A percentile compares a stretch with the other conserved stretches of the same genome.
phyloP scores from a whole-genome alignment of 1,140 invertebrate species.

The Apis mellifera region DNA sequence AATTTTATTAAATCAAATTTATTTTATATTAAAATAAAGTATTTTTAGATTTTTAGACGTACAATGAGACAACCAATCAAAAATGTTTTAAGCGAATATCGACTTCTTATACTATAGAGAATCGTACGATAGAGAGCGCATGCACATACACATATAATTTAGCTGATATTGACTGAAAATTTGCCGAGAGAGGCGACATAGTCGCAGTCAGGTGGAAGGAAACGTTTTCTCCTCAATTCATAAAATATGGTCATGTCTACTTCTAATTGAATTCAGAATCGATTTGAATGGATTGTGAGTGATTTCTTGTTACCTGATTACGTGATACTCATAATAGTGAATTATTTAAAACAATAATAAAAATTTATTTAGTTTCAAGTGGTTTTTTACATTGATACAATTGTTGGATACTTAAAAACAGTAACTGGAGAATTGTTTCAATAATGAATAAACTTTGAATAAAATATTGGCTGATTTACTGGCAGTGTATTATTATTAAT shows the following conservation, averaged over 20 bases:
- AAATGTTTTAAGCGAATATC: neutral
- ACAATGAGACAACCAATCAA: neutral
- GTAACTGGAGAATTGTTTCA: neutral
- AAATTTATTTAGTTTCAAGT: too few relatives aligned
- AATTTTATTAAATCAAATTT: neutral
- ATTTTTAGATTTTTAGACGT: neutral
- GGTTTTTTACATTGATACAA: neutral
- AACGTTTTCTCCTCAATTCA: neutral
- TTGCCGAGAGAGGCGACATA: slow-evolving; percentile 41
- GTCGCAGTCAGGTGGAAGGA: slow-evolving; percentile 13
- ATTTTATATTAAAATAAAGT: neutral
- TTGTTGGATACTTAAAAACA: neutral
- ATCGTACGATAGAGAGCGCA: slow-evolving; percentile 4
- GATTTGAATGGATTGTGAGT: neutral
- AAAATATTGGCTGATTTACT: neutral
- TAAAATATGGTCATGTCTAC: neutral
- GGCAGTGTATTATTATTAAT: neutral
- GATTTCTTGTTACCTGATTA: neutral
- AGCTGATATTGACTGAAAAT: slow-evolving; percentile 33
- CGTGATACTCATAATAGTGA: neutral
- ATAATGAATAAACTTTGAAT: neutral
- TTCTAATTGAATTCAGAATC: slow-evolving; percentile 20
- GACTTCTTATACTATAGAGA: neutral
- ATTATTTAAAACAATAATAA: neutral
- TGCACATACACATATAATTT: neutral